Percentiles rank a stretch among this genome's conserved stretches.
phyloP scores from a whole-genome alignment of 2,113 vertebrate genomes.

The Ellobius talpinus region DNA sequence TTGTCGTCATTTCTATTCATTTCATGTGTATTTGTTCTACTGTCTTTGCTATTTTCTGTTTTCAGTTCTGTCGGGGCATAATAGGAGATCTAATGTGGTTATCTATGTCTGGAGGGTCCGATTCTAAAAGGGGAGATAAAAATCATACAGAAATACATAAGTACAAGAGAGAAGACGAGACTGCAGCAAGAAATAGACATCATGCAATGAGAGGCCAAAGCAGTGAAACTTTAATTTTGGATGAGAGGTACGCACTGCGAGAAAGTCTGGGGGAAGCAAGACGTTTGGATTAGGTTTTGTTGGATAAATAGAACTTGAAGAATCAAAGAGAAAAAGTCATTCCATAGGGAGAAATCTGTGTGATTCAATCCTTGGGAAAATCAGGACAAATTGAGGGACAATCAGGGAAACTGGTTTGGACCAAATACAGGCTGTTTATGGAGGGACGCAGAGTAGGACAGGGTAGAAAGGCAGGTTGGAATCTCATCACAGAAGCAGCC shows the following conservation, averaged over 20 bases:
- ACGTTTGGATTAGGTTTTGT: not conserved
- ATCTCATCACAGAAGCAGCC: not conserved
- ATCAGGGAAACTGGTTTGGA: not conserved
- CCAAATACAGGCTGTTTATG: not conserved
- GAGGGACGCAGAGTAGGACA: not conserved
- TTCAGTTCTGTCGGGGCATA: not conserved
- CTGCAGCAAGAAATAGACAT: not conserved
- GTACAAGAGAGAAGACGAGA: conserved; percentile 6
- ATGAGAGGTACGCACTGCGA: not conserved
- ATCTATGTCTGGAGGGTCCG: not conserved
- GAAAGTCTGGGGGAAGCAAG: not conserved
- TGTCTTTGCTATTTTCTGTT: not conserved
- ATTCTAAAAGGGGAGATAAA: not conserved
- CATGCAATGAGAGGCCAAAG: not conserved
- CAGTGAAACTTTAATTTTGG: not conserved
- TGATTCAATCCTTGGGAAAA: not conserved
- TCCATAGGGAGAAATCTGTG: not conserved
- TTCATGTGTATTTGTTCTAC: not conserved
- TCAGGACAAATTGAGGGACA: conserved; percentile 9
- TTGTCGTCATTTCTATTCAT: not conserved
- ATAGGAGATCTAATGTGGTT: not conserved
- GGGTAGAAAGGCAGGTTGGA: not conserved
- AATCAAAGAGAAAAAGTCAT: not conserved
- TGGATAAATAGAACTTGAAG: conserved; percentile 28
- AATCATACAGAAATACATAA: conserved; percentile 32